Evolutionary conservation across 2,797 vertebrate species (phyloP).

Genomic region (Poecilia gillii): DNA sequence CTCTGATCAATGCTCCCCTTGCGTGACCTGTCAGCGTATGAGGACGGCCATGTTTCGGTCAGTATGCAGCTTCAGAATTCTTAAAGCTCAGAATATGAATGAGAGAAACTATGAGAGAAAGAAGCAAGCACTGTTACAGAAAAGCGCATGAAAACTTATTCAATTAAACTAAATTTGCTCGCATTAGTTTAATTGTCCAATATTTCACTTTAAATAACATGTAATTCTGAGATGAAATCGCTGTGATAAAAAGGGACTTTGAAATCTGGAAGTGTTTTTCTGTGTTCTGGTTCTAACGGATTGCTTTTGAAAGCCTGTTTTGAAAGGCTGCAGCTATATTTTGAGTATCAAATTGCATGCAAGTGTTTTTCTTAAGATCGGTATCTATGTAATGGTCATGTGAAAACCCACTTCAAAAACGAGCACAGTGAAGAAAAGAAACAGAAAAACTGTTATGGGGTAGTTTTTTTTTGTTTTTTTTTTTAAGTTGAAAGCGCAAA

Average conservation of each 20-base stretch:
- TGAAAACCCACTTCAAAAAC: constrained; percentile 51
- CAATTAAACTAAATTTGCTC: constrained; percentile 60
- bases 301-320: constrained; percentile 48
- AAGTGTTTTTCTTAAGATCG: constrained; percentile 65
- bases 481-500: constrained; percentile 44
- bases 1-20: neutral
- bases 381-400: constrained; percentile 63
- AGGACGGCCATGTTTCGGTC: neutral
- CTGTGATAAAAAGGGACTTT: constrained; percentile 61
- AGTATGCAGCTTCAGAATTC: neutral
- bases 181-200: constrained; percentile 74
- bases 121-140: constrained; percentile 34
- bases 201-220: constrained; percentile 73
- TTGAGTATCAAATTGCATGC: constrained; percentile 47
- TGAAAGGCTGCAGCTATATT: constrained; percentile 49
- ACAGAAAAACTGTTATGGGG: constrained; percentile 8
- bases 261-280: constrained; percentile 75
- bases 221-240: constrained; percentile 59
- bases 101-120: constrained; percentile 14
- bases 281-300: constrained; percentile 59
- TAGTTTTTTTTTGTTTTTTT: neutral
- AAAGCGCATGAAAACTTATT: constrained; percentile 47
- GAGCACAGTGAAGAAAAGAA: constrained; percentile 1
- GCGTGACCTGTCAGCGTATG: neutral
- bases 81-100: neutral